Conservation (phyloP, 2,888 invertebrate species). For the Calliopum simillimum region DNA sequence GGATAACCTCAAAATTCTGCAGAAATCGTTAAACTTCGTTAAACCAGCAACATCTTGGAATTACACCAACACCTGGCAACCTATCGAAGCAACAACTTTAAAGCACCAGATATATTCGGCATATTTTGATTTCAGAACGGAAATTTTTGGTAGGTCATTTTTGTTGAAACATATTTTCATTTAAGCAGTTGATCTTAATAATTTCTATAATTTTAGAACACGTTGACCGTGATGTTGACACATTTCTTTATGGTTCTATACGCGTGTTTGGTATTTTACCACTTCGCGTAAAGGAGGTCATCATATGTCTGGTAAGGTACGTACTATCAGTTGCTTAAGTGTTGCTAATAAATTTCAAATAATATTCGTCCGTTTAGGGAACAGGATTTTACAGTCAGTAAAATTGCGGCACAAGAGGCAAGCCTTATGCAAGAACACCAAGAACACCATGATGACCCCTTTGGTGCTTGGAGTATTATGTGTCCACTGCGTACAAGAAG, state of each 20-base stretch:
- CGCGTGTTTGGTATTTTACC: constrained; percentile 61
- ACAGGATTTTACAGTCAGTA: constrained; percentile 55
- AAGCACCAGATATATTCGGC: constrained; percentile 65
- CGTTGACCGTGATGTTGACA: constrained; percentile 10
- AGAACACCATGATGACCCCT: constrained; percentile 68
- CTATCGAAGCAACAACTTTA: constrained; percentile 56
- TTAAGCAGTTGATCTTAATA: not conserved
- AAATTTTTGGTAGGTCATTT: constrained; percentile 54
- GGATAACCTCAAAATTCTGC: constrained; percentile 54
- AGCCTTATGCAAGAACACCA: constrained; percentile 68
- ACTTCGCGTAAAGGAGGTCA: constrained; percentile 46
- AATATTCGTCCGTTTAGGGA: constrained; percentile 47
- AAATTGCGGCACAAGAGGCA: constrained; percentile 59
- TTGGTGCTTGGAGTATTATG: constrained; percentile 65
- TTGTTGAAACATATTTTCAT: not conserved
- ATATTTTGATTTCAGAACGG: constrained; percentile 65
- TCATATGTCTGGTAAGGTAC: constrained; percentile 59
- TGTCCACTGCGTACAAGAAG: constrained; percentile 57
- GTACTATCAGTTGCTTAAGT: not conserved
- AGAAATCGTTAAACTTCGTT: constrained; percentile 53
- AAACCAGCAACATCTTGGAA: constrained; percentile 58
- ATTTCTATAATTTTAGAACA: not conserved
- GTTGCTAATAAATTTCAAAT: not conserved
- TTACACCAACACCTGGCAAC: constrained; percentile 62
- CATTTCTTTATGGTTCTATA: constrained; percentile 52